Conservation (phyloP, 2,888 invertebrate genomes). For the Hypselothyrea guttata region DNA sequence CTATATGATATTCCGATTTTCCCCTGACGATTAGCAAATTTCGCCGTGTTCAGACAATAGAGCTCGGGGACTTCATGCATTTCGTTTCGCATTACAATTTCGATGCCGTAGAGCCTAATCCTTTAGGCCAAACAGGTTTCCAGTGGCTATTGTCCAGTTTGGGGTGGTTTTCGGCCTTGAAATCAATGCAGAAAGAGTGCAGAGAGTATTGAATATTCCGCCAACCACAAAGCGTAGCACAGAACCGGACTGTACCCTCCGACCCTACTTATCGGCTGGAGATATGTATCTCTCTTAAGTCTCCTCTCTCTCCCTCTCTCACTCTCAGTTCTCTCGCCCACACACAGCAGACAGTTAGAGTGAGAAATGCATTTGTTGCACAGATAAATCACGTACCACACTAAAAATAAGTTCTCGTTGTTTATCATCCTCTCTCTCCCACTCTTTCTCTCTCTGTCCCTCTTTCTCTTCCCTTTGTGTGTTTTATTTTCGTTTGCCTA, state of each 20-base stretch:
- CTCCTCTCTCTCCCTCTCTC: background rate
- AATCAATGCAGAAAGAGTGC: constrained; percentile 26
- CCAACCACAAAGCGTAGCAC: constrained; percentile 57
- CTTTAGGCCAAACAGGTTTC: constrained; percentile 66
- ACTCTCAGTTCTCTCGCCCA: constrained; percentile 48
- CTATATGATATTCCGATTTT: too few species aligned
- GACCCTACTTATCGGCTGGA: background rate
- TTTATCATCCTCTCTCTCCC: constrained; percentile 8
- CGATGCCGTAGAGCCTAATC: constrained; percentile 42
- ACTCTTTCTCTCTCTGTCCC: constrained; percentile 11
- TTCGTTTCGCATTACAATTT: constrained; percentile 31
- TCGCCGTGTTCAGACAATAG: background rate
- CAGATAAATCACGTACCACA: constrained; percentile 63
- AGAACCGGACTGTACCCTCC: constrained; percentile 56
- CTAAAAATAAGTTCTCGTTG: constrained; percentile 68
- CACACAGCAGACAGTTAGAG: constrained; percentile 30
- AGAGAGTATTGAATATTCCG: constrained; percentile 35
- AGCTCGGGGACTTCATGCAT: constrained; percentile 10
- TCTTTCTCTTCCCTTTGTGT: constrained; percentile 13
- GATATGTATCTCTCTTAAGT: background rate
- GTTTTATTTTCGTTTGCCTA: constrained; percentile 42
- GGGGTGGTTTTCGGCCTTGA: constrained; percentile 57
- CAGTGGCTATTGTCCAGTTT: constrained; percentile 7
- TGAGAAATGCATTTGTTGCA: constrained; percentile 51
- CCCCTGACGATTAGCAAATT: constrained; percentile 7